Evolutionary conservation across 2,888 invertebrate genomes (phyloP).

Genomic region (Drosophila mettleri): DNA sequence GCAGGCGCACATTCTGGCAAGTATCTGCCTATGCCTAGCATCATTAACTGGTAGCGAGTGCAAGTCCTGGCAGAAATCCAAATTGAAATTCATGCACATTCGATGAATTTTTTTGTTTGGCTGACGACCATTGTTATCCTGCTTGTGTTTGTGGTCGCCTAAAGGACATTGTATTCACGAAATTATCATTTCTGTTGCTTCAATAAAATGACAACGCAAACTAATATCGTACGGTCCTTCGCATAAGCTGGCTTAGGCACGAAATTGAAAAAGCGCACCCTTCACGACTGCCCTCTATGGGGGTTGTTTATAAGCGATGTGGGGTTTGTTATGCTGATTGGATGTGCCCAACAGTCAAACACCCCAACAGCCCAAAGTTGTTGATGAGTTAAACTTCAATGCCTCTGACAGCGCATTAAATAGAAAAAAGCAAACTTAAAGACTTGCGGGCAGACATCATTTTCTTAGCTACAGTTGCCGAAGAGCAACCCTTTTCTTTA

Average conservation of each 20-base stretch:
- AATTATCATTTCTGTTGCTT: conserved; percentile 78
- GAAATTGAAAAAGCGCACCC: conserved; percentile 61
- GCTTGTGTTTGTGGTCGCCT: conserved; percentile 20
- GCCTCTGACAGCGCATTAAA: conserved; percentile 11
- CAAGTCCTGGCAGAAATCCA: conserved; percentile 58
- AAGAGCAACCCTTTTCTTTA: conserved; percentile 8
- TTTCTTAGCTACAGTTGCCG: conserved; percentile 6
- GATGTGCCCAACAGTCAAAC: conserved; percentile 38
- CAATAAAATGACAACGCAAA: conserved; percentile 77
- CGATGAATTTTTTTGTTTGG: conserved; percentile 51
- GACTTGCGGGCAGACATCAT: neutral
- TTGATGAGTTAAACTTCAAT: conserved; percentile 38
- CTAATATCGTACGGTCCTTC: conserved; percentile 58
- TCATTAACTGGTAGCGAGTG: conserved; percentile 65
- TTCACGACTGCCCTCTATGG: neutral
- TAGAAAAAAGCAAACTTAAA: conserved; percentile 7
- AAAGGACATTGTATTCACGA: conserved; percentile 62
- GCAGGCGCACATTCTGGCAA: neutral
- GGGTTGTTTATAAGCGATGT: conserved; percentile 5
- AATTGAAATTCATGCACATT: conserved; percentile 76
- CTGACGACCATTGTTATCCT: conserved; percentile 23
- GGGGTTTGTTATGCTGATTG: conserved; percentile 54
- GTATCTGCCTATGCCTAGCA: conserved; percentile 17
- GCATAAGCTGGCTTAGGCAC: conserved; percentile 67
- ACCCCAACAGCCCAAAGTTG: no score